Evolutionary conservation across 2,113 vertebrate species (phyloP).

Genomic region (Aramus guarauna): DNA sequence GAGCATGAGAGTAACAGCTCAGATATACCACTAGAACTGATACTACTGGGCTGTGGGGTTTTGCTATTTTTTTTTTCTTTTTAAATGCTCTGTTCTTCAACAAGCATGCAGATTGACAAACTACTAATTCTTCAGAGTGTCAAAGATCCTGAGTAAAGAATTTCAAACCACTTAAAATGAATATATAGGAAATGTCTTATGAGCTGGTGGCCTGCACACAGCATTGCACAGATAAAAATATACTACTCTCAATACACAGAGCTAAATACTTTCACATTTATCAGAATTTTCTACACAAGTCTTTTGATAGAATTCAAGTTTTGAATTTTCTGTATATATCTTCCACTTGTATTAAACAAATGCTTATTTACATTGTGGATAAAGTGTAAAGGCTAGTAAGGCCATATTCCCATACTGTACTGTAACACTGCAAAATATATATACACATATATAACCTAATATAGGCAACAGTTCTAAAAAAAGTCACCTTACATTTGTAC

Average conservation of each 20-base stretch:
- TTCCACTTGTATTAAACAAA: conserved; percentile 71
- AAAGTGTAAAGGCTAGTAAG: conserved; percentile 70
- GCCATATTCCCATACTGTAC: conserved; percentile 60
- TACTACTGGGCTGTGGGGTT: conserved; percentile 35
- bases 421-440: conserved; percentile 72
- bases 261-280: conserved; percentile 78
- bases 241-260: conserved; percentile 75
- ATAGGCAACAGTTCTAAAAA: conserved; percentile 73
- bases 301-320: conserved; percentile 70
- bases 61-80: not conserved
- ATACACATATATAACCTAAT: conserved; percentile 77
- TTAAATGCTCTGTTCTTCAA: conserved; percentile 53
- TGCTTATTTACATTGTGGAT: conserved; percentile 73
- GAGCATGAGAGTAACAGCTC: conserved; percentile 54
- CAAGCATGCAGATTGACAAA: conserved; percentile 64
- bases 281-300: conserved; percentile 72
- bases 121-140: conserved; percentile 49
- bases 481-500: conserved; percentile 67
- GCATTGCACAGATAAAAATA: conserved; percentile 80
- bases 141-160: conserved; percentile 77
- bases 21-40: conserved; percentile 54
- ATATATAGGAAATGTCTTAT: conserved; percentile 63
- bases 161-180: conserved; percentile 72
- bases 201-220: conserved; percentile 81
- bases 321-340: conserved; percentile 61